Conservation (phyloP, 53 echinoderm and acorn worm genomes). For the Temnopleurus reevesii region DNA sequence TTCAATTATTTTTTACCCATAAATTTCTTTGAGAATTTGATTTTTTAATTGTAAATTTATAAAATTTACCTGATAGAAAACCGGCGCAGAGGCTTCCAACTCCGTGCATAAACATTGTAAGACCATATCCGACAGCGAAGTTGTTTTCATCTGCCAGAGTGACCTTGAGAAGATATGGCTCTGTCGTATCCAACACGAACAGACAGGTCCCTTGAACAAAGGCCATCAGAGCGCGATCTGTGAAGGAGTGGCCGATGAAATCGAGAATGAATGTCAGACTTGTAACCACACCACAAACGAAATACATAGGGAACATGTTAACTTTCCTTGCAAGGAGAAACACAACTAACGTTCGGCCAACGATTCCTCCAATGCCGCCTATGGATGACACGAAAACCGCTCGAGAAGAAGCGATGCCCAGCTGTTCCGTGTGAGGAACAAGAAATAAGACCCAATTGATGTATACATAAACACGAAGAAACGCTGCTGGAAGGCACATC, state of each 20-base stretch:
- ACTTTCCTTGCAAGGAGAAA: neutral
- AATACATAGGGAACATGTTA: neutral
- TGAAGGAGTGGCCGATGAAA: neutral
- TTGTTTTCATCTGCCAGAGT: neutral
- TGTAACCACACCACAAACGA: neutral
- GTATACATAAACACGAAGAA: neutral
- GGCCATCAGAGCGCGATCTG: neutral
- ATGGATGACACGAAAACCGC: neutral
- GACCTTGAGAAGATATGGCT: neutral
- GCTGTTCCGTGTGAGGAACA: constrained; percentile 1
- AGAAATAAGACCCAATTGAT: neutral
- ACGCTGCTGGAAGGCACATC: neutral
- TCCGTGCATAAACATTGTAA: neutral
- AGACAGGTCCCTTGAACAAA: constrained; percentile 2
- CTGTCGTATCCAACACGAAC: neutral
- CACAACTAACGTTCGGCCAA: neutral
- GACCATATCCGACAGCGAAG: neutral
- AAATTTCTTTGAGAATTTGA: too few species aligned
- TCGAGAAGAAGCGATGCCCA: neutral
- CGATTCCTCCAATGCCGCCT: neutral
- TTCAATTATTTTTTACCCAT: too few species aligned
- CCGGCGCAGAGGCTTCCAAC: neutral
- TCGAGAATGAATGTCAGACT: neutral
- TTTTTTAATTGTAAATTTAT: too few species aligned
- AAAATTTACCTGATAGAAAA: neutral